Evolutionary conservation across 2,113 vertebrate species (phyloP), one percentile per base, ranked within the genome.

Genomic region (Rhegmatorhina hoffmannsi): DNA sequence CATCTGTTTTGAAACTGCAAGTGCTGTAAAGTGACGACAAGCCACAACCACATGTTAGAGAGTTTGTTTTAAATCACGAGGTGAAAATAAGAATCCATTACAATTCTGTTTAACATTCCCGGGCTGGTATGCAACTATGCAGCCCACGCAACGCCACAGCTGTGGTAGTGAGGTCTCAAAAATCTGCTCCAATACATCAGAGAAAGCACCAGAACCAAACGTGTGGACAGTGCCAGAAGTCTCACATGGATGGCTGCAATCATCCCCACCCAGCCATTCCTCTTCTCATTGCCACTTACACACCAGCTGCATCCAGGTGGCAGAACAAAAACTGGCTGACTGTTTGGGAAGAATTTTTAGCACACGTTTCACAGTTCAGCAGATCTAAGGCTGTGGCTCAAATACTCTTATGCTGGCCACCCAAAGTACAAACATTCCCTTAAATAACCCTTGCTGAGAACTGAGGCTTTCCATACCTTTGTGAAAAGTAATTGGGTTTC

Each of bases 21-120:
- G 95, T 94, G 86, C 76, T 90, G 49, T 64, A 31, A 95, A 96
- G 94, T 81, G 95, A 93, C 83, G 3, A 10, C 36, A 6, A 96
- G 92, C 93, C 85, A 86, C 80, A 91, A 90, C 90, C 90, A 96
- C 94, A 70, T 90, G 85, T 92, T 92, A 84, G 43, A 92, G 46
- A 87, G 73, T 87, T 96, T 94, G 94, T 90, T 97, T 96, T 90
- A 92, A 96, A 95, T 94, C 94, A 94, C 7, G 3, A 76, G 83
- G 86, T 95, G 95, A 93, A 88, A 96, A 84, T 88, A 90, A 94
- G 88, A 92, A 93, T 70, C 64, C 60, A 88, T 87, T 94, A 62
- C 44, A 94, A 80, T 16, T n/a, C 49, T 6, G 2, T 56, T 94
- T 80, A 95, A 86, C 90, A 64, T 88, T 96, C 83, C 72, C 0